These are phyloP conservation scores for Danio rerio DNA, from an alignment of 2,113 vertebrate genomes.

Conservation along the genomic window GRCz12tu NC_133176.1:26042001-26042500, in stretches of 20 bases:
- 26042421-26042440: constrained; percentile 75
- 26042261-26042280: constrained; percentile 62
- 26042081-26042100: too few species aligned
- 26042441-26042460: constrained; percentile 48
- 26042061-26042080: too few species aligned
- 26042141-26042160: too few species aligned
- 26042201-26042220: not conserved
- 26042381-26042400: constrained; percentile 92
- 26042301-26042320: constrained; percentile 86
- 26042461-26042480: constrained; percentile 34
- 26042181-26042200: too few species aligned
- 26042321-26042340: constrained; percentile 83
- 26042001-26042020: too few species aligned
- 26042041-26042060: too few species aligned
- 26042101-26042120: too few species aligned
- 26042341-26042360: constrained; percentile 74
- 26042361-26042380: constrained; percentile 81
- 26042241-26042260: constrained; percentile 54
- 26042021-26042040: too few species aligned
- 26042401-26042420: constrained; percentile 94
- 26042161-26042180: too few species aligned
- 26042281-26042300: constrained; percentile 68
- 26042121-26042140: too few species aligned
- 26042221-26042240: not conserved
- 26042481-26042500: not conserved